Base-by-base conservation (phyloP, 64 coral and sea anemone species). In the Actinia tenebrosa region DNA sequence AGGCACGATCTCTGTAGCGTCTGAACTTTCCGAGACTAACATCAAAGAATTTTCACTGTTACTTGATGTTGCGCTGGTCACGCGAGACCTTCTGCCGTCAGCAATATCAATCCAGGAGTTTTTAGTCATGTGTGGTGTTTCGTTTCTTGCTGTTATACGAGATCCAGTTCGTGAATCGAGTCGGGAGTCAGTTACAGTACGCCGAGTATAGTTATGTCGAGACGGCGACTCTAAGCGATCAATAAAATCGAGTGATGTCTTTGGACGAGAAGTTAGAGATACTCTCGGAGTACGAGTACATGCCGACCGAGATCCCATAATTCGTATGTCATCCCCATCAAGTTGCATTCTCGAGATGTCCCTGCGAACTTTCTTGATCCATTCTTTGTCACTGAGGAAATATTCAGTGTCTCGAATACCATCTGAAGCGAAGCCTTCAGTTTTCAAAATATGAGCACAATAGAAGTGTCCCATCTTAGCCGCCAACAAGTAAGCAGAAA, bases 331-430 rank as follows among this genome's bases (percentile, higher is more conserved):
- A 44, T 79, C 3, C 11, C 45, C 77, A 44, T 42, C 45, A 20
- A 80, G 19, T 45, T 83, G 77, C 45, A 87, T 42, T 68, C 77
- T 87, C 2, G n/a, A 86, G 71, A 87, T 86, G 86, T 96, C 91
- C 87, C 84, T 87, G 79, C 58, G 81, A 45, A 69, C 83, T n/a
- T 90, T 96, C 17, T 88, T 90, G 16, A 90, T 87, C 94, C 94
- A 96, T 85, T 96, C 94, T 72, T 96, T 90, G 82, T 90, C 94
- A 30, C 81, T 96, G 15, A 96, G 83, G 83, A 96, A 96, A 64
- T 89, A 93, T 23, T 96, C 94, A 0, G 94, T 79, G 59, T 96
- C 94, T 7, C 94, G 80, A 10, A 93, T 92, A 22, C 88, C 81
- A 84, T 88, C 94, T 10, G 94, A 96, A 7, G 94, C 94, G 11